Conservation (phyloP, 2,797 vertebrate species). For the Menidia menidia region DNA sequence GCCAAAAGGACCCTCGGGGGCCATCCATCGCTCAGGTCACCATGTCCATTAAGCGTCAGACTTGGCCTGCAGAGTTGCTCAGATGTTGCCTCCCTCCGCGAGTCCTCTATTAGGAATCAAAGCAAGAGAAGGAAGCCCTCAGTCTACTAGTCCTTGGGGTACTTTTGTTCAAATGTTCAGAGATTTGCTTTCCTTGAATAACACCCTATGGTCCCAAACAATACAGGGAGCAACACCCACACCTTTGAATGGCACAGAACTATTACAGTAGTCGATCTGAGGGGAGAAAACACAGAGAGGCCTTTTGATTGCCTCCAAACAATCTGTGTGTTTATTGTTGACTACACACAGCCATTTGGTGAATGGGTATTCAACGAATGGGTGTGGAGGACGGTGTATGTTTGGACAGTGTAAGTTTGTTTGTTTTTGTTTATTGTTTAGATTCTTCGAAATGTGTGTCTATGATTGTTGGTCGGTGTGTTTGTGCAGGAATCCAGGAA, state of each 20-base stretch:
- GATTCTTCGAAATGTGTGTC: constrained; percentile 52
- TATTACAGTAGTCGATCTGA: constrained; percentile 62
- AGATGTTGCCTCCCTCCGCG: constrained; percentile 72
- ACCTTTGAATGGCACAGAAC: constrained; percentile 76
- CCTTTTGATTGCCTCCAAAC: constrained; percentile 80
- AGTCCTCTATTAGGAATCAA: constrained; percentile 85
- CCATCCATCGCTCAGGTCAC: constrained; percentile 81
- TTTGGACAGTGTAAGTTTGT: constrained; percentile 65
- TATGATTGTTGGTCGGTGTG: constrained; percentile 43
- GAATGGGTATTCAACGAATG: constrained; percentile 69
- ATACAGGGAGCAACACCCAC: constrained; percentile 83
- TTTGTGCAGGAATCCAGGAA: constrained; percentile 26
- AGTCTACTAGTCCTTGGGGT: constrained; percentile 86
- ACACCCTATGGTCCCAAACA: constrained; percentile 74
- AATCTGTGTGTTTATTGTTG: constrained; percentile 80
- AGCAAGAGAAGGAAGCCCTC: constrained; percentile 87
- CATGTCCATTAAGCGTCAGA: constrained; percentile 79
- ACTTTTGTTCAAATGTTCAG: constrained; percentile 86
- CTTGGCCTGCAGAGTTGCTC: constrained; percentile 71
- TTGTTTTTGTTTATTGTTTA: constrained; percentile 71
- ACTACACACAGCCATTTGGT: constrained; percentile 67
- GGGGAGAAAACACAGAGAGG: constrained; percentile 67
- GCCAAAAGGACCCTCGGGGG: constrained; percentile 79
- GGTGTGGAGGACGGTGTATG: constrained; percentile 57
- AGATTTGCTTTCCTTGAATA: constrained; percentile 87